These are phyloP conservation scores for Siniperca chuatsi DNA, from an alignment of 2,113 vertebrate genomes.

Conservation along the genomic window DNA sequence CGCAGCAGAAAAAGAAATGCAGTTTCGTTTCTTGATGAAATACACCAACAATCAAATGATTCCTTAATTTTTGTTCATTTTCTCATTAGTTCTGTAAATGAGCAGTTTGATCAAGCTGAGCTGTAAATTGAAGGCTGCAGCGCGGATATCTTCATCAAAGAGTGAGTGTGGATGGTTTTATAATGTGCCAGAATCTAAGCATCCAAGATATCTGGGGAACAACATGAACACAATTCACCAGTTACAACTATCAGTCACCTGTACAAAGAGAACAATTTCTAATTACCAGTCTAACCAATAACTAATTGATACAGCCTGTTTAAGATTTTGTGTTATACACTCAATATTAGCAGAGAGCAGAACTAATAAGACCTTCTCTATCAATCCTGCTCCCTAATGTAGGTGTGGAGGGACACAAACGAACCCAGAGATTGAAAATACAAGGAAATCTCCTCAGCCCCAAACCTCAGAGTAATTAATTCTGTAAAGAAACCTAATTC, in stretches of 20 bases:
- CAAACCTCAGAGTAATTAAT: conserved; percentile 61
- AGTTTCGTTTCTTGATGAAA: conserved; percentile 43
- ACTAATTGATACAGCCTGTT: conserved; percentile 7
- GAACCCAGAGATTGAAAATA: conserved; percentile 35
- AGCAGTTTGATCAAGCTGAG: conserved; percentile 56
- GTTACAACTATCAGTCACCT: conserved; percentile 38
- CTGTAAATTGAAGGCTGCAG: conserved; percentile 35
- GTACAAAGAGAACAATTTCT: conserved; percentile 15
- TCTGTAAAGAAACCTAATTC: conserved; percentile 46
- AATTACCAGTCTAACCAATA: conserved; percentile 42
- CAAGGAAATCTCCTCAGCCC: conserved; percentile 14
- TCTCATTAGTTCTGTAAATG: conserved; percentile 66
- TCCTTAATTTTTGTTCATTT: conserved; percentile 57
- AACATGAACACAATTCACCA: conserved; percentile 10
- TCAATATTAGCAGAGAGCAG: conserved; percentile 30
- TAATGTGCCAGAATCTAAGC: conserved; percentile 5
- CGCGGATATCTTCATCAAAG: conserved; percentile 50
- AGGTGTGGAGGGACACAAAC: conserved; percentile 9
- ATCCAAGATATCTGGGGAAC: not conserved
- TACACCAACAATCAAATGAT: conserved; percentile 41
- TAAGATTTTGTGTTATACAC: not conserved
- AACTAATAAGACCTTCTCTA: conserved; percentile 35
- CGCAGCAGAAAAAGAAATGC: conserved; percentile 18
- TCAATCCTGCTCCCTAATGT: conserved; percentile 9
- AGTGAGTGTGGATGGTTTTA: conserved; percentile 6